Base-by-base conservation (phyloP, 2,797 vertebrate genomes). In the Spea hammondii region DNA sequence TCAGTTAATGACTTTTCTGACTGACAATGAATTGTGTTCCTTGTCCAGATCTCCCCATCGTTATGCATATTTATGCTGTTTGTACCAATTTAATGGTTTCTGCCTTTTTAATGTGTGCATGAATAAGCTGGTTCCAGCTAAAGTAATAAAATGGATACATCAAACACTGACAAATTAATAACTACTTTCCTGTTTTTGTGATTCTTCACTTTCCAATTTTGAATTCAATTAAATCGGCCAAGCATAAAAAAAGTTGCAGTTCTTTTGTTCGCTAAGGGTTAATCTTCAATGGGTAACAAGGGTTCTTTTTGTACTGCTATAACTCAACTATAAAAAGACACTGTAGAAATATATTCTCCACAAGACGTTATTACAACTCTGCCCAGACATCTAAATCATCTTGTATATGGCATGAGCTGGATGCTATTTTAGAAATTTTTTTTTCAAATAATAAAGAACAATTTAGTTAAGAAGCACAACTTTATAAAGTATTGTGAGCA, bases 131-230 rank as follows among this genome's bases (percentile, higher is more conserved):
- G 32, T 32, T 1, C 32, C 60, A 55, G 76, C 68, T 65, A 65
- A 78, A 72, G 51, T 49, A 62, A 72, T 78, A 51, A 78, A 57
- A 60, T 50, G 64, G 69, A 72, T 72, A 66, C 49, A 72, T 78
- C 69, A 78, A 72, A 78, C 8, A 9, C 45, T 72, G 69, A 55
- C n/a, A 66, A 55, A 72, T 78, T 59, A 78, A 50, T 70, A 72
- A 66, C 65, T 65, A 65, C n/a, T 53, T 65, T 62, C 71, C 32
- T 32, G 32, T 32, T 32, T 32, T 3, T 32, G 32, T 32, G 32
- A 32, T 32, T 32, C 32, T 32, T 32, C 32, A 32, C 32, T 32
- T 32, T 32, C 32, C 32, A 32, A 32, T 32, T 32, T 32, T 32
- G 32, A 32, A 32, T 32, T 32, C 32, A 32, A 32, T 32, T 32